phyloP scores from a whole-genome alignment of 1,140 invertebrate genomes.

The Drosophila fuyamai region DNA sequence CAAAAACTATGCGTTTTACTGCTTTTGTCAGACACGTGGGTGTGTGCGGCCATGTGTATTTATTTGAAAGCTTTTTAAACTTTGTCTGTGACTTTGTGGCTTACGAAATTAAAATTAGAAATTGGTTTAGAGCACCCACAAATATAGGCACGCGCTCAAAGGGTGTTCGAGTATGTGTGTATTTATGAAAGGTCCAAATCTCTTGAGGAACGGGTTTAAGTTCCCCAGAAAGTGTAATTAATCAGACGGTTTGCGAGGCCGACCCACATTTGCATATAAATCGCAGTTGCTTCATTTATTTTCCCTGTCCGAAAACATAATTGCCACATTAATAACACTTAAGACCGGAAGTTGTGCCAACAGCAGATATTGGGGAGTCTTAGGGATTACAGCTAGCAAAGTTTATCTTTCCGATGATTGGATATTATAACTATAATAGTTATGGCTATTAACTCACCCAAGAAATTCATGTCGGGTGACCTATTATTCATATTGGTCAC shows the following conservation, averaged over 20 bases:
- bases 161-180: conserved; percentile 25
- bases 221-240: conserved; percentile 75
- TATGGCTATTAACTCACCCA: background rate
- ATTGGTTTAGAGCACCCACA: conserved; percentile 72
- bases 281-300: conserved; percentile 62
- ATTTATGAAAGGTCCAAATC: conserved; percentile 48
- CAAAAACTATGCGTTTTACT: conserved; percentile 81
- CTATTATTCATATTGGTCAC: no score
- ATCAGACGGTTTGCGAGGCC: conserved; percentile 42
- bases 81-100: conserved; percentile 81
- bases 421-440: conserved; percentile 6
- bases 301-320: conserved; percentile 61
- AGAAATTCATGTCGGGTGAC: no score
- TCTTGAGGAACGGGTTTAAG: conserved; percentile 52
- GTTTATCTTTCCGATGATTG: conserved; percentile 6
- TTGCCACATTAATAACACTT: conserved; percentile 78
- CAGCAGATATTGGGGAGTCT: conserved; percentile 4
- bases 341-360: conserved; percentile 27
- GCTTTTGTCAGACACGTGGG: conserved; percentile 62
- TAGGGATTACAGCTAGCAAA: background rate
- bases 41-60: conserved; percentile 60
- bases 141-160: conserved; percentile 15
- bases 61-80: conserved; percentile 83
- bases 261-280: conserved; percentile 74
- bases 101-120: conserved; percentile 83